A percentile compares a stretch with the other conserved stretches of the same genome.
Evolutionary conservation across 2,113 vertebrate genomes (phyloP).

Genomic region (Sminthopsis crassicaudata): DNA sequence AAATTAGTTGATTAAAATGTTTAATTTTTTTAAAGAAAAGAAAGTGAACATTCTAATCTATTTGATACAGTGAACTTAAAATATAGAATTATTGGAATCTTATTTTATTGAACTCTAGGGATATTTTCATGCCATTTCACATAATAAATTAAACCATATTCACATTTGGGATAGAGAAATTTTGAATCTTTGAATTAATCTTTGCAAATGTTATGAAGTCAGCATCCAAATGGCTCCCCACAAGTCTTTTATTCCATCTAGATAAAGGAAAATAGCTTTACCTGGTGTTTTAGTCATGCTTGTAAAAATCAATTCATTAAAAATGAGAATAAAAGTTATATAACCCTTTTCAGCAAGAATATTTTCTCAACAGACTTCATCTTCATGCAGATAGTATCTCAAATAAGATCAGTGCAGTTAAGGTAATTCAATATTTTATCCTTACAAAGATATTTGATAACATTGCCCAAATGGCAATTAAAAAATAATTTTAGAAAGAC

Average conservation of each 20-base stretch:
- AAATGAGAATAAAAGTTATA: neutral
- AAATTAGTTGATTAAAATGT: neutral
- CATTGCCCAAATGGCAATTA: neutral
- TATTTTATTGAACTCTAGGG: neutral
- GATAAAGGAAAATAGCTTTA: slow-evolving; percentile 28
- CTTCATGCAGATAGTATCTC: neutral
- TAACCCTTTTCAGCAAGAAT: neutral
- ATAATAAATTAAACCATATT: neutral
- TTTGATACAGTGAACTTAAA: neutral
- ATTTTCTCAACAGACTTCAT: neutral
- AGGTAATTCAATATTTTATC: neutral
- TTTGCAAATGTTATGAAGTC: slow-evolving; percentile 1
- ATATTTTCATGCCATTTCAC: neutral
- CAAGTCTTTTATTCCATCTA: neutral
- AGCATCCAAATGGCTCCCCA: slow-evolving; percentile 16
- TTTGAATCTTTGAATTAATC: slow-evolving; percentile 34
- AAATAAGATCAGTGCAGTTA: neutral
- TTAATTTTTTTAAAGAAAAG: neutral
- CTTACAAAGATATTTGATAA: neutral
- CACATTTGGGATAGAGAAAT: neutral
- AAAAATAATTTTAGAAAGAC: neutral
- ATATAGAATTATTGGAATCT: neutral
- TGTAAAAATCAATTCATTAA: neutral
- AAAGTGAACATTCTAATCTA: neutral
- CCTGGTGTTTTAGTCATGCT: slow-evolving; percentile 1